Conservation (phyloP, 1,140 invertebrate species). For the Lutraria rhynchaena region DNA sequence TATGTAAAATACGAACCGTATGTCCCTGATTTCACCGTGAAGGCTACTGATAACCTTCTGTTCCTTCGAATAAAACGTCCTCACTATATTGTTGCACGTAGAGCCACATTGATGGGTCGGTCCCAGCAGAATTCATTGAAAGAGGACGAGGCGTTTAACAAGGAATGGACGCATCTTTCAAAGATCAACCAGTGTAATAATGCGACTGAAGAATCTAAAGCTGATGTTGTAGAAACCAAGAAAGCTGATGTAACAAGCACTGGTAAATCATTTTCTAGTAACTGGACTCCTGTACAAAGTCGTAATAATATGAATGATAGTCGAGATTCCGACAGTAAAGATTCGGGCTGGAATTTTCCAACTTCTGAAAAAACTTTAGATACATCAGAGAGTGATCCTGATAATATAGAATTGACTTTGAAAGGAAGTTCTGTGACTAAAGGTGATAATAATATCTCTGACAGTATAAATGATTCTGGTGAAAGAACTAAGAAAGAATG, state of each 20-base stretch:
- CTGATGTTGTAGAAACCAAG: background rate
- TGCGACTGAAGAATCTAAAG: constrained; percentile 9
- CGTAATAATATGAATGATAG: constrained; percentile 21
- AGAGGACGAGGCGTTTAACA: constrained; percentile 73
- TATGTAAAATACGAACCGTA: constrained; percentile 85
- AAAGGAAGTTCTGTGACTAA: background rate
- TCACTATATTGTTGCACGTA: constrained; percentile 93
- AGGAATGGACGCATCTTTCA: constrained; percentile 70
- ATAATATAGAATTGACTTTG: constrained; percentile 1
- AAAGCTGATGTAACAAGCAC: background rate
- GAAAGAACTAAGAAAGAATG: constrained; percentile 30
- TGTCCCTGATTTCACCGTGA: constrained; percentile 95
- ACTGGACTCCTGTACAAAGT: constrained; percentile 23
- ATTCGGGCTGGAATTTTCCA: constrained; percentile 55
- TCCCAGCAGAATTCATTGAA: constrained; percentile 47
- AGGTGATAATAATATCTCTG: background rate
- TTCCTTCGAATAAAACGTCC: constrained; percentile 91
- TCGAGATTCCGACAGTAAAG: constrained; percentile 40
- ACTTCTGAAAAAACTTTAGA: constrained; percentile 13
- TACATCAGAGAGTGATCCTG: background rate
- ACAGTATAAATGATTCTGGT: too few species aligned
- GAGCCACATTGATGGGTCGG: constrained; percentile 87
- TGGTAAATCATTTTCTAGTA: constrained; percentile 41
- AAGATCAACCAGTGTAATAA: constrained; percentile 51
- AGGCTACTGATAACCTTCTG: constrained; percentile 91